These are phyloP conservation scores for Sinocyclocheilus maitianheensis DNA, from an alignment of 2,113 vertebrate genomes.

Conservation along the genomic window DNA sequence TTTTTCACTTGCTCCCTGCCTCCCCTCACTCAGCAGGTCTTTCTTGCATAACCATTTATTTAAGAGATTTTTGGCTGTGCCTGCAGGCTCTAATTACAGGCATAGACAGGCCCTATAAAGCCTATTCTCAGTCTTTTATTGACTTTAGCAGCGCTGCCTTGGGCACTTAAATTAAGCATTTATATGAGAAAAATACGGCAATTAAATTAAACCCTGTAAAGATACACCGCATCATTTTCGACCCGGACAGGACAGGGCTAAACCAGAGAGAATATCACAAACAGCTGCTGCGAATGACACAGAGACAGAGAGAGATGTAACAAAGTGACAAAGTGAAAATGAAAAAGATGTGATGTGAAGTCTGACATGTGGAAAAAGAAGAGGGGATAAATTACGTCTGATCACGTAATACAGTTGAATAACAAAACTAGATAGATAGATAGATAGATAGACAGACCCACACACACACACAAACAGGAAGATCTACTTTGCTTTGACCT, in stretches of 20 bases:
- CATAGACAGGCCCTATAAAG: constrained; percentile 96
- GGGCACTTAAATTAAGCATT: constrained; percentile 98
- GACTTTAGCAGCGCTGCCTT: constrained; percentile 90
- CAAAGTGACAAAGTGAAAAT: constrained; percentile 22
- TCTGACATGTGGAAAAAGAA: constrained; percentile 23
- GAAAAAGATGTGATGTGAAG: constrained; percentile 35
- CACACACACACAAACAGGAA: constrained; percentile 4
- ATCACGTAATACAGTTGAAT: no score
- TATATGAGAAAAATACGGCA: constrained; percentile 93
- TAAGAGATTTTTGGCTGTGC: constrained; percentile 86
- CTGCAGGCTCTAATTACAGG: constrained; percentile 99
- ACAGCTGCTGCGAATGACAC: constrained; percentile 26
- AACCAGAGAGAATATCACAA: constrained; percentile 30
- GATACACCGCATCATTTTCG: constrained; percentile 82
- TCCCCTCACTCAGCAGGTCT: constrained; percentile 83
- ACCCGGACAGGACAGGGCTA: constrained; percentile 52
- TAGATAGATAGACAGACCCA: constrained; percentile 43
- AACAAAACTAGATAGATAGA: background rate
- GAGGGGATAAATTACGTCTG: no score
- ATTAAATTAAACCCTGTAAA: constrained; percentile 91
- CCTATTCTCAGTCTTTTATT: constrained; percentile 98
- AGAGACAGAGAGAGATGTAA: constrained; percentile 12
- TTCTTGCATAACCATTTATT: constrained; percentile 92
- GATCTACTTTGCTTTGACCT: no score
- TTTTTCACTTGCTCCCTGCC: constrained; percentile 63